Conservation (phyloP, 2,797 vertebrate genomes). For the Alca torda region DNA sequence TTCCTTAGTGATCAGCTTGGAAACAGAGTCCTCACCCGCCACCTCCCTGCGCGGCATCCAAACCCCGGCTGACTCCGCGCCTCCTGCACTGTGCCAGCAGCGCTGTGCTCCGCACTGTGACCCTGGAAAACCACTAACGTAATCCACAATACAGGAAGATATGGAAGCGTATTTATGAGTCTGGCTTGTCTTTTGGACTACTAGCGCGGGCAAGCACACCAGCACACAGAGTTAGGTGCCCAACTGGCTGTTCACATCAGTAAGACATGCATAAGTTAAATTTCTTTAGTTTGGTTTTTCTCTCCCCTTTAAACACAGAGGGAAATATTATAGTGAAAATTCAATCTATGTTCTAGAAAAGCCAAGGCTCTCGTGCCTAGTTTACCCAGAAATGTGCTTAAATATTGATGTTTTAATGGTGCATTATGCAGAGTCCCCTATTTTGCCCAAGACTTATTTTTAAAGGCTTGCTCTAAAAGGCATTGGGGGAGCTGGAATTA, state of each 20-base stretch:
- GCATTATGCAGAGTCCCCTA: neutral
- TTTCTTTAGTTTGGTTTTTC: neutral
- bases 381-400: neutral
- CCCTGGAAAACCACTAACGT: accelerated
- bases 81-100: accelerated
- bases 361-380: neutral
- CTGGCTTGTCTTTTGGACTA: accelerated
- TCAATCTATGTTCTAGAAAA: neutral
- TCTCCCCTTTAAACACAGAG: neutral
- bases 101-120: accelerated
- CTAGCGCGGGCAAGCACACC: too few relatives aligned
- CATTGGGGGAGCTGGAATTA: neutral
- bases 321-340: neutral
- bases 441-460: neutral
- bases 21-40: neutral
- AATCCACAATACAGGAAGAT: accelerated
- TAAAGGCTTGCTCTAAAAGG: neutral
- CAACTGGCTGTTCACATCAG: accelerated
- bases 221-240: neutral
- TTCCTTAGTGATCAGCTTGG: accelerated
- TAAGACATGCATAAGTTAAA: accelerated
- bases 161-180: accelerated
- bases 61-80: accelerated
- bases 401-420: neutral
- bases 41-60: accelerated